Conservation (phyloP, 2,888 invertebrate genomes). For the Pandemis corylana region DNA sequence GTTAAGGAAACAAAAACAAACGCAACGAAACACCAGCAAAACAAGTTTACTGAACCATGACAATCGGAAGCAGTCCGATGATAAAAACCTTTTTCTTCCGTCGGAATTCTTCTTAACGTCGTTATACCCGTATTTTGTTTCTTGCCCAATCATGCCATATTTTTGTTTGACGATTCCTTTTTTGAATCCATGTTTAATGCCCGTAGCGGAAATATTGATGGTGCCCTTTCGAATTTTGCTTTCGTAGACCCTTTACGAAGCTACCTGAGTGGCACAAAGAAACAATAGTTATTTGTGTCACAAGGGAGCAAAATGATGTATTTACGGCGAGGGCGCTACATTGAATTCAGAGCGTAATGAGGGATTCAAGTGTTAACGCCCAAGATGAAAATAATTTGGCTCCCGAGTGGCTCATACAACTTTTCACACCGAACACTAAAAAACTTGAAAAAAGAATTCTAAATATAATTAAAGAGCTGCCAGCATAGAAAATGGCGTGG, state of each 20-base stretch:
- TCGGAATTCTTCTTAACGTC: not conserved
- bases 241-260: not conserved
- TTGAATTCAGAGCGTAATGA: too few relatives aligned
- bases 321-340: too few relatives aligned
- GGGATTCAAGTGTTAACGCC: too few relatives aligned
- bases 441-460: too few relatives aligned
- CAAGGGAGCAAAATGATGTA: too few relatives aligned
- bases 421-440: too few relatives aligned
- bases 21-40: not conserved
- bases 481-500: too few relatives aligned
- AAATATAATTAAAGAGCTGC: too few relatives aligned
- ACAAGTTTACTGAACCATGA: constrained; percentile 18
- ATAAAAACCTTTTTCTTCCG: constrained; percentile 22
- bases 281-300: too few relatives aligned
- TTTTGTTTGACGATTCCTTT: constrained; percentile 12
- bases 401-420: too few relatives aligned
- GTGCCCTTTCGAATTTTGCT: not conserved
- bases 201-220: constrained; percentile 4
- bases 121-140: constrained; percentile 15
- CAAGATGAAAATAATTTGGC: too few relatives aligned
- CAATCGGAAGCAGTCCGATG: constrained; percentile 18
- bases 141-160: constrained; percentile 8
- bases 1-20: not conserved
- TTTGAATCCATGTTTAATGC: not conserved
- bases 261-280: not conserved